Evolutionary conservation across 2,113 vertebrate genomes (phyloP), one percentile per base, ranked within the genome.

Genomic region (Channa maculata): DNA sequence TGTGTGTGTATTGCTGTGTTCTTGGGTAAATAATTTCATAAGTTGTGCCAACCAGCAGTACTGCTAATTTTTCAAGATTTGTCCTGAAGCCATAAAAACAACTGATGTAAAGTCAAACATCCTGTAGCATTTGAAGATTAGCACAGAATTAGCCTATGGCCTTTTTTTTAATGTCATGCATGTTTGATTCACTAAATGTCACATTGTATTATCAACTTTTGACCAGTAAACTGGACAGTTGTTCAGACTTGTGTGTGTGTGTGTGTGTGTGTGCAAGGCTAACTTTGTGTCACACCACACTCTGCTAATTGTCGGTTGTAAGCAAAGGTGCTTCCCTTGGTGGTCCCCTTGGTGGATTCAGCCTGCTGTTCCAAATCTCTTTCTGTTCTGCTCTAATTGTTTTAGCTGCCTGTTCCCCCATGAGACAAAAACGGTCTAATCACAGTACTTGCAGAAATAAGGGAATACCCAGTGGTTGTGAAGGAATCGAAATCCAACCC

Each of bases 351-450:
- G 37, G 80, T 80, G 78, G 39, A 83, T 60, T 75, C 79, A 45
- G 63, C 65, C 72, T 51, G 38, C 87, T 87, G 86, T 80, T 77
- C 66, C 77, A 59, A 60, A 79, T 89, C 75, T 79, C 88, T 85
- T 86, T 90, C 77, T 85, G 74, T 91, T 93, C 90, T 89, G 91
- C 91, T 92, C 92, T 89, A 92, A 93, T 92, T 93, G 86, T 91
- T 89, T 88, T 68, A 79, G 54, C 69, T 46, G 14, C 61, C 53
- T 71, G 38, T 66, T 44, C 37, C 73, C 85, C 65, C 77, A 6
- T 3, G 88, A 90, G 88, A 91, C 45, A 2, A 74, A 72, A 68
- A 24, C 37, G 0, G 53, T 74, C 91, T 91, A 90, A 91, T 90
- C 85, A 84, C 82, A 78, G 86, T 54, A 84, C 85, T 83, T 86